Evolutionary conservation across 1,140 invertebrate species (phyloP), one percentile per base, ranked within the genome.

Genomic region (Drosophila arawakana): DNA sequence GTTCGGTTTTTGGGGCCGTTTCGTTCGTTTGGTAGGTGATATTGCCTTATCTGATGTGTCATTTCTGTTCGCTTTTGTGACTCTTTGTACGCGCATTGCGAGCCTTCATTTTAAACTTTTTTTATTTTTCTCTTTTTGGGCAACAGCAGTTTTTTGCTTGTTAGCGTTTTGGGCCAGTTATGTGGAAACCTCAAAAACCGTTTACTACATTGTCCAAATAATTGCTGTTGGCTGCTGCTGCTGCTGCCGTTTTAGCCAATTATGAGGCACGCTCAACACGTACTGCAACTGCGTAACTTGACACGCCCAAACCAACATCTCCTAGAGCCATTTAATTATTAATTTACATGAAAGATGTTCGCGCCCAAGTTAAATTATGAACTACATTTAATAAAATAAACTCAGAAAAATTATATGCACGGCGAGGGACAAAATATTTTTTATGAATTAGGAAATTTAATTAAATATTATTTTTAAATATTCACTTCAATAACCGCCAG

Each of bases 31-130:
- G 66, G 80, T 82, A 91, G 88, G 88, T 91, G 89, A 81, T 91
- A 84, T 85, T 88, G 76, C 83, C 81, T 91, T 91, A 90, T 91
- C 89, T 80, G 89, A 84, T 91, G 83, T 91, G 89, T 91, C 88
- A 91, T 86, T 88, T 88, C 78, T 73, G 61, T 74, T 80, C 76
- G 79, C 70, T 74, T 76, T 81, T 83, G 90, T 79, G 81, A 80
- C 77, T 84, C 77, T 75, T 81, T 73, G 67, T 80, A 81, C 79
- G 79, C 74, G 79, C 78, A 81, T 81, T 81, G 79, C 68, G 78
- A 76, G 75, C 71, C 80, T 83, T 82, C 50, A 60, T 52, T 61
- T 60, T 81, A 80, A 5, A 6, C 25, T 25, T 4, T 25, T 25
- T 25, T 25, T 25, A 25, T 25, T 25, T 25, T 25, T 25, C 25